Conservation (phyloP, 2,888 invertebrate species). For the Abscondita cerata region DNA sequence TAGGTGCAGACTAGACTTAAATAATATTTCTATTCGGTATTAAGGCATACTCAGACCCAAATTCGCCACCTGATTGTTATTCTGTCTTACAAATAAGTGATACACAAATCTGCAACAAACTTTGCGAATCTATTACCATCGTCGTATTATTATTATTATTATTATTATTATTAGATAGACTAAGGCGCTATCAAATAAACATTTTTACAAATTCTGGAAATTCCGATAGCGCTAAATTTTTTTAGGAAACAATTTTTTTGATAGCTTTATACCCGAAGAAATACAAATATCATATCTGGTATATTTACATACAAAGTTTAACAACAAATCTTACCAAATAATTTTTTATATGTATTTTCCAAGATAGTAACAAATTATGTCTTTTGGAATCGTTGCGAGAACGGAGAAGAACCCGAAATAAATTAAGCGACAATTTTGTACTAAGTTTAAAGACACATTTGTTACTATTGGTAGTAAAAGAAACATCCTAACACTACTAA, state of each 20-base stretch:
- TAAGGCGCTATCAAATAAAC: conserved; percentile 39
- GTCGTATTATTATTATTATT: no score
- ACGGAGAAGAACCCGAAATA: conserved; percentile 20
- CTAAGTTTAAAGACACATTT: conserved; percentile 34
- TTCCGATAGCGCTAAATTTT: conserved; percentile 28
- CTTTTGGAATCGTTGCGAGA: conserved; percentile 27
- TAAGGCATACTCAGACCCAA: conserved; percentile 57
- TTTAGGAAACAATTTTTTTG: conserved; percentile 55
- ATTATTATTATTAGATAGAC: conserved; percentile 34
- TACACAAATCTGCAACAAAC: conserved; percentile 38
- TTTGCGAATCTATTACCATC: conserved; percentile 32
- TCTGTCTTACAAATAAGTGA: conserved; percentile 40
- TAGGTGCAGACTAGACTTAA: conserved; percentile 56
- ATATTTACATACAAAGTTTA: conserved; percentile 53
- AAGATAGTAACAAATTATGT: conserved; percentile 49
- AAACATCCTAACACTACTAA: conserved; percentile 28
- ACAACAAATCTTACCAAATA: conserved; percentile 50
- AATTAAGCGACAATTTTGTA: conserved; percentile 29
- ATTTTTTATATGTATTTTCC: conserved; percentile 47
- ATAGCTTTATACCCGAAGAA: conserved; percentile 47
- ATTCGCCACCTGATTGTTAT: conserved; percentile 51
- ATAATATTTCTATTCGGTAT: conserved; percentile 48
- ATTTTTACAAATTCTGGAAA: conserved; percentile 27
- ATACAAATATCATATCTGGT: conserved; percentile 52
- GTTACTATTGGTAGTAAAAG: conserved; percentile 40